Evolutionary conservation across 2,888 invertebrate genomes (phyloP).

Genomic region (Chymomyza caudatula): DNA sequence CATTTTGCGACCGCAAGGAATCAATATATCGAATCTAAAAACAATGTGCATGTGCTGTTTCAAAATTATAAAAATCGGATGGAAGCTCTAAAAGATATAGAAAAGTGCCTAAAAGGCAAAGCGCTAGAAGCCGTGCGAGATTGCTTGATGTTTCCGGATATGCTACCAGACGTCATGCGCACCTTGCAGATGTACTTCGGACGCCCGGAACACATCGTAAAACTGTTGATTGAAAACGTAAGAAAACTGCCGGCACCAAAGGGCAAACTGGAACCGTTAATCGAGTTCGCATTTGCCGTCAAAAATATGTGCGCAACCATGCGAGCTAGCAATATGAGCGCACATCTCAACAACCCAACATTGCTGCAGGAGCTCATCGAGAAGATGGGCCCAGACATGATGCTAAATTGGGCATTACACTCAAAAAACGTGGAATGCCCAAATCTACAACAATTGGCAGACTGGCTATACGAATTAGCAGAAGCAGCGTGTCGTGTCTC

Average conservation of each 20-base stretch:
- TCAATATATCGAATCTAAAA: too few species aligned
- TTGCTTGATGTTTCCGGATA: neutral
- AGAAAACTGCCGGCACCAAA: neutral
- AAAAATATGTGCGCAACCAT: too few species aligned
- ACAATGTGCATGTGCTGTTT: too few species aligned
- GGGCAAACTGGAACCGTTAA: neutral
- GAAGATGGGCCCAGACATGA: too few species aligned
- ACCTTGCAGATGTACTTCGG: conserved; percentile 2
- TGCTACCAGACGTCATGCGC: neutral
- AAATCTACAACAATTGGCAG: neutral
- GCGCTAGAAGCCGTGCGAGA: neutral
- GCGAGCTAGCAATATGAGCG: too few species aligned
- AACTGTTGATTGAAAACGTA: neutral
- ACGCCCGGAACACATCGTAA: neutral
- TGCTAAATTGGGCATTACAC: too few species aligned
- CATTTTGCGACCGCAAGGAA: too few species aligned
- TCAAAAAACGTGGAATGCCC: neutral
- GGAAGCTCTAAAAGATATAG: too few species aligned
- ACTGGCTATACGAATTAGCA: neutral
- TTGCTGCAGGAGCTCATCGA: too few species aligned
- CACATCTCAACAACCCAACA: too few species aligned
- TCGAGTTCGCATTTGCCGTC: too few species aligned
- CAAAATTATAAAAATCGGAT: too few species aligned
- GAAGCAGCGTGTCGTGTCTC: neutral
- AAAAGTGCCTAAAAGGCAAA: conserved; percentile 1